phyloP scores from a whole-genome alignment of 2,797 vertebrate genomes.

The Sciurus vulgaris region DNA sequence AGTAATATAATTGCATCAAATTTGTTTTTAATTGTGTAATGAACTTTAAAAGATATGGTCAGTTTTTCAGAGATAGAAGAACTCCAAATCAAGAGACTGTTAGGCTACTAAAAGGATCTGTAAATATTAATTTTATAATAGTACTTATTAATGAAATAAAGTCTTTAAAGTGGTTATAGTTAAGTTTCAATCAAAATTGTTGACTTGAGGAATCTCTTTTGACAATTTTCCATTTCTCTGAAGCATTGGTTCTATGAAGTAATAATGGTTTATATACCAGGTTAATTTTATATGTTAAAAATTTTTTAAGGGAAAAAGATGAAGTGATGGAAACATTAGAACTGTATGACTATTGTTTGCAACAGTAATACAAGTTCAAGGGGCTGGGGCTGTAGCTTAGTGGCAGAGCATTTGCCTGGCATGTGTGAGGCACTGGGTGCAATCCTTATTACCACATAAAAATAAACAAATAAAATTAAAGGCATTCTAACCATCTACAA shows the following conservation, averaged over 20 bases:
- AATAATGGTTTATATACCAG: slow-evolving; percentile 7
- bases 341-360: not conserved
- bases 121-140: slow-evolving; percentile 42
- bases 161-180: slow-evolving; percentile 24
- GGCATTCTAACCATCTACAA: no score
- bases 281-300: slow-evolving; percentile 58
- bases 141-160: slow-evolving; percentile 62
- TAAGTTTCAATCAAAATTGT: slow-evolving; percentile 58
- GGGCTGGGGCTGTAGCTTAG: no score
- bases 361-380: slow-evolving; percentile 9
- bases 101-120: not conserved
- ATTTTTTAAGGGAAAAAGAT: slow-evolving; percentile 34
- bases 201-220: slow-evolving; percentile 30
- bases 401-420: no score
- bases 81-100: not conserved
- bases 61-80: slow-evolving; percentile 28
- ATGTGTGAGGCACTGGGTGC: no score
- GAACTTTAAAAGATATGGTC: slow-evolving; percentile 19
- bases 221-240: slow-evolving; percentile 32
- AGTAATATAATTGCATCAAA: slow-evolving; percentile 51
- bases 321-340: not conserved
- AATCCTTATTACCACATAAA: no score
- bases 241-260: not conserved
- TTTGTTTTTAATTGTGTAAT: slow-evolving; percentile 56
- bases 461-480: no score